phyloP scores from a whole-genome alignment of 2,113 vertebrate genomes.

The Etheostoma cragini region DNA sequence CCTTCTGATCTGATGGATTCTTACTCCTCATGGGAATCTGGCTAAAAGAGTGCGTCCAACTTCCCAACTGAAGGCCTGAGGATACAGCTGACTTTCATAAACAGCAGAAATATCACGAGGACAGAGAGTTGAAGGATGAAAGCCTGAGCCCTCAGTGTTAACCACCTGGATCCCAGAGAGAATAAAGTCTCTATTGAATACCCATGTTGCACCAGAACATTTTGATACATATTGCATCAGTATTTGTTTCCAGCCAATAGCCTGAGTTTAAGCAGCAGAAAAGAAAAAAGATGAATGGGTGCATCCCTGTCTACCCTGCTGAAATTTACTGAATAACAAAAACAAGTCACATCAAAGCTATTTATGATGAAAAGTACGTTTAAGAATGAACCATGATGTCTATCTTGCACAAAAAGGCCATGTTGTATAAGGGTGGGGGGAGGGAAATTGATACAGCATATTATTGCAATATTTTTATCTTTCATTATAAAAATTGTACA shows the following conservation, averaged over 20 bases:
- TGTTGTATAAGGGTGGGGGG: too few species aligned
- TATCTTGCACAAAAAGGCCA: not conserved
- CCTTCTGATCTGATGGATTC: slow-evolving; percentile 13
- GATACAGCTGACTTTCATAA: slow-evolving; percentile 15
- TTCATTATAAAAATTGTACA: too few species aligned
- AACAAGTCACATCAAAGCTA: not conserved
- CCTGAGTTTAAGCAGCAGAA: not conserved
- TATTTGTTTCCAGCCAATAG: not conserved
- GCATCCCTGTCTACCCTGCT: not conserved
- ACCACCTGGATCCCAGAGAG: not conserved
- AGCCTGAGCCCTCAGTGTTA: not conserved
- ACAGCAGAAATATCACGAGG: not conserved
- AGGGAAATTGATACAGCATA: too few species aligned
- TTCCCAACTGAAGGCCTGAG: slow-evolving; percentile 17
- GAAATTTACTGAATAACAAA: not conserved
- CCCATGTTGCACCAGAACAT: not conserved
- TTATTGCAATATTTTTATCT: too few species aligned
- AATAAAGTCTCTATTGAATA: not conserved
- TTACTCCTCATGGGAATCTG: slow-evolving; percentile 16
- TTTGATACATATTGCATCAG: not conserved
- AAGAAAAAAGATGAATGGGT: not conserved
- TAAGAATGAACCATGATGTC: not conserved
- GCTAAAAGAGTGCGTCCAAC: slow-evolving; percentile 2
- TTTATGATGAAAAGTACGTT: not conserved
- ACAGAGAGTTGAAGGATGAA: not conserved